Evolutionary conservation across 2,797 vertebrate species (phyloP).

Genomic region (Sandelia bainsii): DNA sequence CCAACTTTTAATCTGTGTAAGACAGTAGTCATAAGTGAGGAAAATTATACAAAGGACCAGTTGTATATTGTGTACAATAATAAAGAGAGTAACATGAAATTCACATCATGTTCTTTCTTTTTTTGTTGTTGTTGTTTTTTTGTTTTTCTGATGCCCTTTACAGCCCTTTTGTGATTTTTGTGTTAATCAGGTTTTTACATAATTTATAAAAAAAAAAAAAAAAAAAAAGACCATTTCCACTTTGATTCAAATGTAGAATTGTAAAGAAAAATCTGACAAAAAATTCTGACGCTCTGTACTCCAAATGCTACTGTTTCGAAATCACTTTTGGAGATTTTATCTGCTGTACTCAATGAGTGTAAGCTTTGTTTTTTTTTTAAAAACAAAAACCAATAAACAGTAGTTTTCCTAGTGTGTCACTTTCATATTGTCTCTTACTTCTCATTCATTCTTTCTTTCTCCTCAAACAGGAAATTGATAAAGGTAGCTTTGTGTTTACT

Average conservation of each 20-base stretch:
- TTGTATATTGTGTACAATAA: conserved; percentile 97
- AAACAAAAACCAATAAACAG: conserved; percentile 92
- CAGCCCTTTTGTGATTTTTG: conserved; percentile 81
- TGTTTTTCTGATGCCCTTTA: conserved; percentile 84
- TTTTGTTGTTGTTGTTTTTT: conserved; percentile 76
- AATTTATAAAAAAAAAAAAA: conserved; percentile 86
- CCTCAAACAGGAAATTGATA: background rate
- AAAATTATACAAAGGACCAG: conserved; percentile 89
- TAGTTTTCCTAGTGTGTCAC: conserved; percentile 97
- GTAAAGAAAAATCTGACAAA: conserved; percentile 76
- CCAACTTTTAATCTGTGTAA: conserved; percentile 91
- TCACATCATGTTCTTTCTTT: conserved; percentile 80
- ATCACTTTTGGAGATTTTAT: conserved; percentile 97
- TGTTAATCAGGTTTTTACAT: conserved; percentile 92
- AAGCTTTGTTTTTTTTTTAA: conserved; percentile 85
- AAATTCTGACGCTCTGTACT: conserved; percentile 86
- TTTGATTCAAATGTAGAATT: conserved; percentile 86
- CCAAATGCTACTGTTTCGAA: conserved; percentile 88
- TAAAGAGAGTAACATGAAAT: conserved; percentile 87
- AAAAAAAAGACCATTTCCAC: conserved; percentile 79
- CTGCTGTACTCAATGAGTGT: conserved; percentile 98
- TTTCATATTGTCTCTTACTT: conserved; percentile 63
- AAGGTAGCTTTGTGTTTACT: background rate
- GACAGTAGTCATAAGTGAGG: conserved; percentile 86
- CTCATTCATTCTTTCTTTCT: conserved; percentile 1